Conservation (phyloP, 2,797 vertebrate species). For the Dipus sagitta region DNA sequence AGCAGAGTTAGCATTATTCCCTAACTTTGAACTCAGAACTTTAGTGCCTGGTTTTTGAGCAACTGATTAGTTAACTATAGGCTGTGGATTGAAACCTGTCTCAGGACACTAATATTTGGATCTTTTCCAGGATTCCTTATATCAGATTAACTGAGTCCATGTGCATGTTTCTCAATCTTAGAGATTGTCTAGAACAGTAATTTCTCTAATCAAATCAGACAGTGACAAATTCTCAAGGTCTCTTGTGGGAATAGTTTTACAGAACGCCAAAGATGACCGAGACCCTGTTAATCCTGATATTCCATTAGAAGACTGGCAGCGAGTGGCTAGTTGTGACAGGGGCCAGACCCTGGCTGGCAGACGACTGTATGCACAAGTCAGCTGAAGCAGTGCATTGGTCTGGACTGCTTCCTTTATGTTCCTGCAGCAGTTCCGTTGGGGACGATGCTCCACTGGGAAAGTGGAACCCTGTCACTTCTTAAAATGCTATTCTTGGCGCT, state of each 20-base stretch:
- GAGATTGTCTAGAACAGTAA: slow-evolving; percentile 79
- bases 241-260: slow-evolving; percentile 85
- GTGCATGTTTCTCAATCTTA: slow-evolving; percentile 76
- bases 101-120: slow-evolving; percentile 91
- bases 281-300: slow-evolving; percentile 88
- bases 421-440: slow-evolving; percentile 93
- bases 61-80: slow-evolving; percentile 65
- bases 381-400: slow-evolving; percentile 83
- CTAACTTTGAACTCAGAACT: slow-evolving; percentile 81
- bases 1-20: slow-evolving; percentile 74
- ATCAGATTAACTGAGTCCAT: slow-evolving; percentile 75
- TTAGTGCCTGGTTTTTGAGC: slow-evolving; percentile 79
- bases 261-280: slow-evolving; percentile 89
- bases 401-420: slow-evolving; percentile 89
- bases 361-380: slow-evolving; percentile 82
- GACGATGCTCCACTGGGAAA: slow-evolving; percentile 89
- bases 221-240: slow-evolving; percentile 86
- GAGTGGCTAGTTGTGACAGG: slow-evolving; percentile 88
- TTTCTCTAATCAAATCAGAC: slow-evolving; percentile 88
- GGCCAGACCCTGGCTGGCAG: slow-evolving; percentile 82
- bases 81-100: slow-evolving; percentile 82
- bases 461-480: slow-evolving; percentile 76
- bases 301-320: slow-evolving; percentile 80
- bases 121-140: slow-evolving; percentile 84
- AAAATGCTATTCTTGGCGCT: slow-evolving; percentile 82